Evolutionary conservation across 2,888 invertebrate genomes (phyloP).

Genomic region (Tetanocera ferruginea): DNA sequence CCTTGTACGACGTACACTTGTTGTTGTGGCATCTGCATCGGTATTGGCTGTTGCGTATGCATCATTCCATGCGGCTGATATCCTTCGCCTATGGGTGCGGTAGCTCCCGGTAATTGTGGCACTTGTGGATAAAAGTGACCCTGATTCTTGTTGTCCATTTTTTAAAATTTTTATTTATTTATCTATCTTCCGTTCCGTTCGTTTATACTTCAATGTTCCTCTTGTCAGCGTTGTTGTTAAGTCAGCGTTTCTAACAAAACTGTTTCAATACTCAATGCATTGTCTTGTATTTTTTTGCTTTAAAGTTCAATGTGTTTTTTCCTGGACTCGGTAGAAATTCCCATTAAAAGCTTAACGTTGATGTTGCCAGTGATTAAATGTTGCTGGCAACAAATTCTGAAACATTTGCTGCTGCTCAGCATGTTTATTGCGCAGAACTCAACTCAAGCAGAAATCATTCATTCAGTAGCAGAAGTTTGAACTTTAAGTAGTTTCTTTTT

Average conservation of each 20-base stretch:
- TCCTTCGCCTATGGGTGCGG: background rate
- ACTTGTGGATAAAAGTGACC: slow-evolving; percentile 35
- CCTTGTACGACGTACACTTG: slow-evolving; percentile 31
- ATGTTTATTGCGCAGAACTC: too few relatives aligned
- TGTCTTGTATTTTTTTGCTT: too few relatives aligned
- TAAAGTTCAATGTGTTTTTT: too few relatives aligned
- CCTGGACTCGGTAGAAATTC: too few relatives aligned
- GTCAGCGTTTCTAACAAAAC: background rate
- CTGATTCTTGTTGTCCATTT: slow-evolving; percentile 3
- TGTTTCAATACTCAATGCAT: too few relatives aligned
- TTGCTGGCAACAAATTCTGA: too few relatives aligned
- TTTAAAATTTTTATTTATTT: background rate
- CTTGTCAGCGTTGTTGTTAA: background rate
- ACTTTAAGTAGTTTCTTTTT: too few relatives aligned
- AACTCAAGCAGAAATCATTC: too few relatives aligned
- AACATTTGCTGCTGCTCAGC: too few relatives aligned
- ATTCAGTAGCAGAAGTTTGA: too few relatives aligned
- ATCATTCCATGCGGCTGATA: background rate
- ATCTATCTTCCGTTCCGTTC: background rate
- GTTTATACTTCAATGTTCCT: background rate
- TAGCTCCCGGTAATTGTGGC: slow-evolving; percentile 23
- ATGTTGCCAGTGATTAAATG: too few relatives aligned
- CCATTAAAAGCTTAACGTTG: too few relatives aligned
- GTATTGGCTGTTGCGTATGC: slow-evolving; percentile 6
- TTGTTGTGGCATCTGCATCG: background rate